Conservation (phyloP, 2,888 invertebrate species). For the Acheta domesticus region DNA sequence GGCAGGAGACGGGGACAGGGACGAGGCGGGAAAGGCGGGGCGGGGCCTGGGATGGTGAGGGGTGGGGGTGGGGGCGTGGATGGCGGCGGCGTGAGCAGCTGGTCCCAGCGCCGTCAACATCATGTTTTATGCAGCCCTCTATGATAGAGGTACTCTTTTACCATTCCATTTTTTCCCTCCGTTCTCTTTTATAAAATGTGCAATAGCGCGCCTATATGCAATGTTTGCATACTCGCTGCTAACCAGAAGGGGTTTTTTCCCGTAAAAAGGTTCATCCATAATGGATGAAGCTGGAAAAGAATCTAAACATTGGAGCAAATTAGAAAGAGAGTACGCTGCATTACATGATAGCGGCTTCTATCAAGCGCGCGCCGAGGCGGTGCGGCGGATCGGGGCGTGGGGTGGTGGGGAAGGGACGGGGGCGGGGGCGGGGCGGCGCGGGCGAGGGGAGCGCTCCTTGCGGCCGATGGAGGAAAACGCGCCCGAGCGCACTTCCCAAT, state of each 20-base stretch:
- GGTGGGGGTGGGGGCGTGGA: not conserved
- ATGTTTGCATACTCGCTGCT: constrained; percentile 28
- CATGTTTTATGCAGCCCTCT: constrained; percentile 26
- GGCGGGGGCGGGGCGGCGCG: too few relatives aligned
- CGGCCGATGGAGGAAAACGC: not conserved
- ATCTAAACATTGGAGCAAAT: constrained; percentile 36
- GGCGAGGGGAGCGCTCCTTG: not conserved
- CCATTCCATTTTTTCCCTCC: constrained; percentile 22
- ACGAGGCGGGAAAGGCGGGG: not conserved
- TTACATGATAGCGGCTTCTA: constrained; percentile 33
- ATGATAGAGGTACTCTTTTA: not conserved
- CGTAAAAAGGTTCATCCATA: constrained; percentile 27
- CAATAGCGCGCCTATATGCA: constrained; percentile 29
- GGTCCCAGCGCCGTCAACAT: constrained; percentile 18
- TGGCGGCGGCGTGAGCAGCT: not conserved
- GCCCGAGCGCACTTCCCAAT: constrained; percentile 11
- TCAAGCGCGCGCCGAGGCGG: constrained; percentile 28
- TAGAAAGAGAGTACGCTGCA: constrained; percentile 32
- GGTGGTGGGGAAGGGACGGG: not conserved
- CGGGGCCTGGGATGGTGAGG: not conserved
- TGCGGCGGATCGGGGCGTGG: constrained; percentile 11
- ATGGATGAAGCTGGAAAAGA: constrained; percentile 32
- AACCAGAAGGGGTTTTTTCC: constrained; percentile 23
- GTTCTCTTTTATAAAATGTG: constrained; percentile 32
- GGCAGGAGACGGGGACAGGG: too few relatives aligned